Conservation (phyloP, 2,113 vertebrate genomes). For the Callipepla squamata region DNA sequence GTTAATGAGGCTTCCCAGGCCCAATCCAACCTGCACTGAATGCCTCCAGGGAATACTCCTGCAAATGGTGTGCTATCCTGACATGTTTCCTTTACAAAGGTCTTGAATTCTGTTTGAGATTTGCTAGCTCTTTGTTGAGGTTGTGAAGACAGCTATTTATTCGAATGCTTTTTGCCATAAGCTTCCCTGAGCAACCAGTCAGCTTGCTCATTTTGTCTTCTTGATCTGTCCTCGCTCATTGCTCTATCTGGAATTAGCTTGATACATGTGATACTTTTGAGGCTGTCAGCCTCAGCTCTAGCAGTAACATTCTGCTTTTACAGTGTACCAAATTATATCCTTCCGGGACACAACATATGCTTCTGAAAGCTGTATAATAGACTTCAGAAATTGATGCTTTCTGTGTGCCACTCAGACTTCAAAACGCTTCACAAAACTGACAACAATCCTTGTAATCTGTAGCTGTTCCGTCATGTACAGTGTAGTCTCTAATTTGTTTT, state of each 20-base stretch:
- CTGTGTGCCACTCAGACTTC: background rate
- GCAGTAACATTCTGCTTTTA: background rate
- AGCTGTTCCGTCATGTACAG: background rate
- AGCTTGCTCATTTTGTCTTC: background rate
- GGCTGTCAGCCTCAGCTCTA: background rate
- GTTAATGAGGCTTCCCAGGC: background rate
- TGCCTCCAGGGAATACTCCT: background rate
- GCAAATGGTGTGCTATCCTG: background rate
- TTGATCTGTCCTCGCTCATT: background rate
- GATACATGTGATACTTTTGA: background rate
- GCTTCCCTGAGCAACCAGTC: background rate
- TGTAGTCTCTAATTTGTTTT: background rate
- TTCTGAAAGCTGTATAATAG: background rate
- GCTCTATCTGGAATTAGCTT: background rate
- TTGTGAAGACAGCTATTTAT: rapidly evolving
- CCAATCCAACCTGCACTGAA: background rate
- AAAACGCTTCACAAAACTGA: background rate
- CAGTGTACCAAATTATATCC: rapidly evolving
- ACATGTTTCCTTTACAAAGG: background rate
- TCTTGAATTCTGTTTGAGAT: background rate
- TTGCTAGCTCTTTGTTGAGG: background rate
- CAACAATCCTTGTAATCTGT: background rate
- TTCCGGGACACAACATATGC: background rate
- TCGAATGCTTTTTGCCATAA: background rate
- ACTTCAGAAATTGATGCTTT: background rate